Evolutionary conservation across 2,113 vertebrate species (phyloP), one percentile per base, ranked within the genome.

Genomic region (Strigops habroptila): DNA sequence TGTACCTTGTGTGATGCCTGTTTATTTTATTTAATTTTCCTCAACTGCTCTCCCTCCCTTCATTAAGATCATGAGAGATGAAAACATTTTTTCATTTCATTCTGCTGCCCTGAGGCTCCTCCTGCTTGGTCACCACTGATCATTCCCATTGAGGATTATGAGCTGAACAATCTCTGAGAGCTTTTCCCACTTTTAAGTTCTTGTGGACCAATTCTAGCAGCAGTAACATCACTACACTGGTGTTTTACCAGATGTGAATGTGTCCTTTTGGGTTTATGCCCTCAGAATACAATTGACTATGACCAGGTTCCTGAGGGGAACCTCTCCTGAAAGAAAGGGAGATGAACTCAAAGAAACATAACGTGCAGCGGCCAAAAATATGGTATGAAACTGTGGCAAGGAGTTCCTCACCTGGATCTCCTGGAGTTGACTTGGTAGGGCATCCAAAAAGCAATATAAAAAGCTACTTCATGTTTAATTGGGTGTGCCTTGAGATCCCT

Each of bases 11-110:
- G 51, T 55, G 76, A 92, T 65, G 64, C 18, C 21, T 63, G 51
- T 87, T 91, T 83, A 82, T 81, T 93, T 86, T 89, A 63, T 82
- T 92, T 76, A 8, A 83, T 88, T 73, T 82, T 87, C 15, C 25
- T 37, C 69, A 59, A 21, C 18, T 64, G 24, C 30, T 14, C 88
- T 82, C 81, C 48, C 37, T 82, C 49, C 22, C 23, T 70, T 17
- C 28, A 8, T 79, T 65, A 74, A 86, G 44, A 86, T 57, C 78
- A 68, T 62, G 52, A 75, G 24, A 78, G n/a, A 30, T 55, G 52
- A 82, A 83, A 95, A 81, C 30, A 82, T 22, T 92, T 82, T 92
- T 88, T 41, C 22, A n/a, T 78, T 93, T 95, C 62, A 79, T 75
- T 88, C 39, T 81, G 25, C 44, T 88, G 33, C 55, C 62, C 82